These are phyloP conservation scores for Sporophila hypoxantha DNA, from an alignment of 2,113 vertebrate genomes.

Conservation along the genomic window DNA sequence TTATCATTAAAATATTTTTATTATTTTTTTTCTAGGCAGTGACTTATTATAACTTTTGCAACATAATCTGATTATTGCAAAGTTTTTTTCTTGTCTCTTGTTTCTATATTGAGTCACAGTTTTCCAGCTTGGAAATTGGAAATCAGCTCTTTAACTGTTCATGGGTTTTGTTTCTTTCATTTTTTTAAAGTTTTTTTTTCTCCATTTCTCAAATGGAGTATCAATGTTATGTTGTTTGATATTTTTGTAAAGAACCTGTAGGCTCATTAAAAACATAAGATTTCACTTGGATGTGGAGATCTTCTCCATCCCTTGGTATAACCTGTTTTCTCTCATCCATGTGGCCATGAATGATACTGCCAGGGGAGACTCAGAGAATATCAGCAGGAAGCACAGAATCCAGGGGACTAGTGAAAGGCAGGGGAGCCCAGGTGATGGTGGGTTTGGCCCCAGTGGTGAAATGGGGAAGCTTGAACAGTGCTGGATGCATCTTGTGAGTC, in stretches of 20 bases:
- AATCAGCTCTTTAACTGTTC: neutral
- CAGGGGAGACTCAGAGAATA: neutral
- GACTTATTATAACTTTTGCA: neutral
- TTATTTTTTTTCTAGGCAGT: neutral
- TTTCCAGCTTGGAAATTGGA: neutral
- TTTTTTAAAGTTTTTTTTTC: neutral
- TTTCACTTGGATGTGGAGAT: neutral
- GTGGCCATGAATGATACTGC: neutral
- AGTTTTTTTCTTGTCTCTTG: neutral
- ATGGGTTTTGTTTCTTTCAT: neutral
- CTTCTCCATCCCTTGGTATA: neutral
- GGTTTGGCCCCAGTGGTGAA: accelerated
- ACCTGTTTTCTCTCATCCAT: neutral
- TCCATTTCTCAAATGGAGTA: neutral
- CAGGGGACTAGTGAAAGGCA: neutral
- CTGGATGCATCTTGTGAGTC: neutral
- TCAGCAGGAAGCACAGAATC: neutral
- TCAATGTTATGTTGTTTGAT: neutral
- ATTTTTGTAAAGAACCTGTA: neutral
- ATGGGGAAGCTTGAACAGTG: neutral
- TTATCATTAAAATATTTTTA: neutral
- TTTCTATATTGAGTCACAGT: neutral
- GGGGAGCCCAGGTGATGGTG: neutral
- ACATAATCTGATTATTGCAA: neutral
- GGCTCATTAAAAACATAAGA: neutral